Conservation (phyloP, 2,113 vertebrate species). For the Empidonax alnorum region DNA sequence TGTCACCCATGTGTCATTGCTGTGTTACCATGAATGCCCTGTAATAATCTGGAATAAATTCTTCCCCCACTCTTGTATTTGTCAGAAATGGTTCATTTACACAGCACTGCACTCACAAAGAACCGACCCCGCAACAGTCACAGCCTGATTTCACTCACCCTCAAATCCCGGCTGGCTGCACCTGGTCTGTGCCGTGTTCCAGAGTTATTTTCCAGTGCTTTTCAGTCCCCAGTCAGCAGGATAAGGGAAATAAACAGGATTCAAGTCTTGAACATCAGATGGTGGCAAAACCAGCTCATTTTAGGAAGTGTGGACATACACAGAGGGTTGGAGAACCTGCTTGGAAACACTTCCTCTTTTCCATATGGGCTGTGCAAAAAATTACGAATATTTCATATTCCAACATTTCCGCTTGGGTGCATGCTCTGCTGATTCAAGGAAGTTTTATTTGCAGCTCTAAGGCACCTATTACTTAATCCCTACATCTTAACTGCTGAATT, state of each 20-base stretch:
- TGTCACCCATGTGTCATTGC: background rate
- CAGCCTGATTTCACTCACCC: background rate
- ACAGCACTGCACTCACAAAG: no score
- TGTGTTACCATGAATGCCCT: background rate
- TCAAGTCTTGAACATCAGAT: no score
- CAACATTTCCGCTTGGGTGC: background rate
- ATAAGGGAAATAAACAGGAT: background rate
- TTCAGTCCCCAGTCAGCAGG: background rate
- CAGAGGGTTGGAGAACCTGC: background rate
- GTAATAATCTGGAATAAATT: background rate
- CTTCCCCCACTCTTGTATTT: background rate
- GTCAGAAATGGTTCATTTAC: background rate
- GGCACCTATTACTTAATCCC: no score
- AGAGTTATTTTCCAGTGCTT: no score
- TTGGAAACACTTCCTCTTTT: background rate
- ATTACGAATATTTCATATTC: accelerated
- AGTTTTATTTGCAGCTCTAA: background rate
- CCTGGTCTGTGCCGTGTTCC: background rate
- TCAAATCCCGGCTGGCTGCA: background rate
- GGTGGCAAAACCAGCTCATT: background rate
- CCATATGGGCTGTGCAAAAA: background rate
- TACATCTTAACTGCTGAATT: background rate
- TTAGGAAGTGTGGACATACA: background rate
- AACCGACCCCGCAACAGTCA: no score
- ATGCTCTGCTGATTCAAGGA: background rate